A percentile compares a stretch with the other conserved stretches of the same genome.
Conservation (phyloP, 2,113 vertebrate species). For the Ornithorhynchus anatinus region DNA sequence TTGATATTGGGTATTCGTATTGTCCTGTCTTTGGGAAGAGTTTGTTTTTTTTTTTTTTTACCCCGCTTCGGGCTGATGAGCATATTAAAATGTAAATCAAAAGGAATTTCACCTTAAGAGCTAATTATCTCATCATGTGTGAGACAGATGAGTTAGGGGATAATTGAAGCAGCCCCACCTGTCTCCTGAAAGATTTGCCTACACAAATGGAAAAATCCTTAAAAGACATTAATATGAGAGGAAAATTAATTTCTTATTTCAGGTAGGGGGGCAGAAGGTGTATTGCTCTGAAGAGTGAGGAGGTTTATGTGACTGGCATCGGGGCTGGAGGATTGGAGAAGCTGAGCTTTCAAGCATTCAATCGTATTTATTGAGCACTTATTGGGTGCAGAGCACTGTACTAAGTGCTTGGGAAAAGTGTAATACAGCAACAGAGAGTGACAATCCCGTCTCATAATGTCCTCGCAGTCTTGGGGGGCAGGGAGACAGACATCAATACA, state of each 20-base stretch:
- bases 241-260: not conserved
- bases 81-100: constrained; percentile 42
- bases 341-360: not conserved
- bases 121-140: constrained; percentile 21
- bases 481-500: no score
- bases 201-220: not conserved
- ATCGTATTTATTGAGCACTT: no score
- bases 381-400: no score
- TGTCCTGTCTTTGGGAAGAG: not conserved
- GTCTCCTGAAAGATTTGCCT: not conserved
- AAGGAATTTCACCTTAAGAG: constrained; percentile 4
- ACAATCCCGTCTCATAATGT: no score
- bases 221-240: no score
- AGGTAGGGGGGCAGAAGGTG: not conserved
- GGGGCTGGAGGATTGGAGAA: not conserved
- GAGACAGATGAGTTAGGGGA: not conserved
- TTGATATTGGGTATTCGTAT: not conserved
- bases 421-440: no score
- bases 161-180: not conserved
- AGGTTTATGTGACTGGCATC: not conserved
- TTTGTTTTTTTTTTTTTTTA: not conserved
- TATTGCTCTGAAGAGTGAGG: not conserved
- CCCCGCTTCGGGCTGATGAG: constrained; percentile 18
- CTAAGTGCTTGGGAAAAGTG: no score
- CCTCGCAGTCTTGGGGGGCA: no score